These are phyloP conservation scores for Trachymyrmex cornetzi DNA, from an alignment of 1,140 invertebrate species.

Conservation along the genomic window DNA sequence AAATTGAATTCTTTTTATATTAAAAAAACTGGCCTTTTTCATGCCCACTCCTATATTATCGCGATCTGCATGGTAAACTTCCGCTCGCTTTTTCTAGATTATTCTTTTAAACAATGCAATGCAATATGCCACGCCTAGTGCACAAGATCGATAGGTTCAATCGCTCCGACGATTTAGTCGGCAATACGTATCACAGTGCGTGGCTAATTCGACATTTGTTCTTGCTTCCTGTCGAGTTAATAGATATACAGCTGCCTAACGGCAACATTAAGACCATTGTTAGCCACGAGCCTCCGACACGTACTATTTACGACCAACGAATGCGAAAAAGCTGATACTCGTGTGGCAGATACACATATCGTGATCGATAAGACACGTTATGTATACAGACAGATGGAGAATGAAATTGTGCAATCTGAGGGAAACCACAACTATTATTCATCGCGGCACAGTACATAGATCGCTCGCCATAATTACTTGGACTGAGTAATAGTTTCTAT, in stretches of 20 bases:
- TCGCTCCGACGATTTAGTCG: constrained; percentile 36
- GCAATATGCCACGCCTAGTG: constrained; percentile 14
- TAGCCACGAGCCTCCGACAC: constrained; percentile 10
- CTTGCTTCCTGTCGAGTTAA: constrained; percentile 47
- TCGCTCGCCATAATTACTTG: constrained; percentile 9
- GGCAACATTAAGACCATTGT: constrained; percentile 43
- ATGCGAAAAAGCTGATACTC: constrained; percentile 17
- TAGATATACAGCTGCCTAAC: constrained; percentile 45
- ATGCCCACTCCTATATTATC: not conserved
- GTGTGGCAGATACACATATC: constrained; percentile 18
- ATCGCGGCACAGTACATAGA: constrained; percentile 14
- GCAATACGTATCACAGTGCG: constrained; percentile 35
- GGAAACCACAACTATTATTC: constrained; percentile 53
- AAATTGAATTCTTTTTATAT: too few species aligned
- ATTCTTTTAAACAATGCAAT: not conserved
- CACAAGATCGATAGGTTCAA: constrained; percentile 31
- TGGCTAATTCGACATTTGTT: constrained; percentile 58
- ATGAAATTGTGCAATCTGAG: constrained; percentile 51
- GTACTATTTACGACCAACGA: constrained; percentile 29
- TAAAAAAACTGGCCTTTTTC: too few species aligned
- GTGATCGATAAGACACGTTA: constrained; percentile 32
- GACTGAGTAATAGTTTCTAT: constrained; percentile 11
- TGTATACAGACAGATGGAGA: not conserved
- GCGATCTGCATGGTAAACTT: not conserved
- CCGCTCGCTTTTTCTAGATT: not conserved